Evolutionary conservation across 2,113 vertebrate genomes (phyloP).

Genomic region (Charina bottae): DNA sequence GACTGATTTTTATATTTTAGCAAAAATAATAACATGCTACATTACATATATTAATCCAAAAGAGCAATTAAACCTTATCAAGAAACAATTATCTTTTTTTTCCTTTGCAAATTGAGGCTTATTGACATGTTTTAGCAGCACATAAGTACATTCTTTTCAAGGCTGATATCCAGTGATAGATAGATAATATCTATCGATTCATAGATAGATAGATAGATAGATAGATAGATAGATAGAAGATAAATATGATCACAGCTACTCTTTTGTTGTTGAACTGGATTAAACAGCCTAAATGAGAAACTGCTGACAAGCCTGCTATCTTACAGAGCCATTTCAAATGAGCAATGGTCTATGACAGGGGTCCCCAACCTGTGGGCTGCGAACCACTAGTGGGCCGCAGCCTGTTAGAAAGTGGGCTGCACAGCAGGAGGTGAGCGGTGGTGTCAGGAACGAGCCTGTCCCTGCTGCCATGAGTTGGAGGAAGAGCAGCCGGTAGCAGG

Average conservation of each 20-base stretch:
- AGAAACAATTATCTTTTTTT: neutral
- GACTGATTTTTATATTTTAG: rapidly evolving
- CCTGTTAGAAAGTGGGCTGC: too few relatives aligned
- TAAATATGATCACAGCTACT: slow-evolving; percentile 28
- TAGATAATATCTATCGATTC: too few relatives aligned
- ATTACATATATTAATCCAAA: neutral
- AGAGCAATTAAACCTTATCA: neutral
- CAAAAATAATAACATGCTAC: slow-evolving; percentile 1
- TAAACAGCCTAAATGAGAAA: slow-evolving; percentile 55
- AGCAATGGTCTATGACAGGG: slow-evolving; percentile 63
- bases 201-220: too few relatives aligned
- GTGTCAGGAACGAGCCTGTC: too few relatives aligned
- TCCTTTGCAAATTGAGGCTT: neutral
- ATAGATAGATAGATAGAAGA: neutral
- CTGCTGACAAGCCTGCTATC: slow-evolving; percentile 49
- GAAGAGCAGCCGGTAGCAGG: too few relatives aligned
- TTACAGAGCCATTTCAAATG: slow-evolving; percentile 65
- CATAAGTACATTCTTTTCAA: neutral
- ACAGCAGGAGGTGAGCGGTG: too few relatives aligned
- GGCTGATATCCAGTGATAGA: neutral
- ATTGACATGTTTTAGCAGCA: neutral
- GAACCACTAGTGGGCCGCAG: too few relatives aligned
- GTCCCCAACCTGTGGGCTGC: too few relatives aligned
- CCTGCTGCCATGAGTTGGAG: too few relatives aligned
- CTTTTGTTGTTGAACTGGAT: slow-evolving; percentile 46